Percentiles rank a stretch among this genome's conserved stretches.
Evolutionary conservation across 2,797 vertebrate species (phyloP).

Genomic region (Rhincodon typus): DNA sequence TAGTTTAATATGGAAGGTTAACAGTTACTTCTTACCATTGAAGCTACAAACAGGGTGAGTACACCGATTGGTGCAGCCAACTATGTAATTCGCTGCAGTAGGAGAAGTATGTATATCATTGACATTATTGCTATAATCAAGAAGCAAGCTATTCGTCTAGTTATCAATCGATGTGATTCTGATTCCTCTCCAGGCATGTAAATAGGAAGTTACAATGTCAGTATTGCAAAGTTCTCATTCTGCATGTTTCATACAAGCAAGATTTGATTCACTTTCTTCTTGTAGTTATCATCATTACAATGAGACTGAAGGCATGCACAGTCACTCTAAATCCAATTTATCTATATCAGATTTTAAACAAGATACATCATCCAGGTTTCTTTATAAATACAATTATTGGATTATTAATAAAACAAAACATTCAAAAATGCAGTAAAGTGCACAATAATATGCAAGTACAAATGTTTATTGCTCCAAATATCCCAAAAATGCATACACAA

Average conservation of each 20-base stretch:
- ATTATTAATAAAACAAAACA: no score
- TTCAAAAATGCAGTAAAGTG: no score
- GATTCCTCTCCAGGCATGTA: neutral
- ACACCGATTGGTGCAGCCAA: neutral
- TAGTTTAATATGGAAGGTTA: neutral
- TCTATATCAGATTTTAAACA: no score
- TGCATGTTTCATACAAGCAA: slow-evolving; percentile 10
- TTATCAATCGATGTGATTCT: neutral
- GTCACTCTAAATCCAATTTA: no score
- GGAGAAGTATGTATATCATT: neutral
- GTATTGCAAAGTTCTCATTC: neutral
- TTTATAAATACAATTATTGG: no score
- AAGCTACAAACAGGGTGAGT: neutral
- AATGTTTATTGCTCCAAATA: no score
- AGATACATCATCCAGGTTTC: no score
- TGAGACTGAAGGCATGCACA: no score
- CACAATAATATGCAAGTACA: no score
- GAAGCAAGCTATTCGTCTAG: neutral
- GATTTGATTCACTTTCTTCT: neutral
- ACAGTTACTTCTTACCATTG: neutral
- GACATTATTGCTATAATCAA: neutral
- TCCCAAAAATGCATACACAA: no score
- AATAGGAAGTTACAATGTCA: neutral
- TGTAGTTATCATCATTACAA: neutral
- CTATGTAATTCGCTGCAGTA: neutral